Evolutionary conservation across 2,888 invertebrate genomes (phyloP).

Genomic region (Malacosoma neustria): DNA sequence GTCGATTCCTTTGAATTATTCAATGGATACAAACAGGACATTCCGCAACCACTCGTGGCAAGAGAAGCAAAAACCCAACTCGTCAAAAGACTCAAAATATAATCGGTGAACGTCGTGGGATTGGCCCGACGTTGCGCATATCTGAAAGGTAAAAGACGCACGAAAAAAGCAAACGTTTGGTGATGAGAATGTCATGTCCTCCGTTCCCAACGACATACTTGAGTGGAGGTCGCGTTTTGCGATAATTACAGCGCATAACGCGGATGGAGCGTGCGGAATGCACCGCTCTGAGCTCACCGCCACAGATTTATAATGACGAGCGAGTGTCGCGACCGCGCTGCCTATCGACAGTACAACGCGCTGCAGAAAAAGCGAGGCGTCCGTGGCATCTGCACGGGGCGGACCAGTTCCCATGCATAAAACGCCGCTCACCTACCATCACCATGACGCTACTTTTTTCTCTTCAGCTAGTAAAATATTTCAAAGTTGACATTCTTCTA

Average conservation of each 20-base stretch:
- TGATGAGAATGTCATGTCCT: conserved; percentile 74
- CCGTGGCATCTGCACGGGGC: conserved; percentile 47
- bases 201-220: conserved; percentile 72
- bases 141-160: conserved; percentile 38
- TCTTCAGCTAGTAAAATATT: conserved; percentile 65
- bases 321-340: conserved; percentile 53
- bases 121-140: conserved; percentile 42
- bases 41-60: conserved; percentile 55
- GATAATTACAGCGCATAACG: conserved; percentile 72
- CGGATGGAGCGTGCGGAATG: conserved; percentile 59
- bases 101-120: conserved; percentile 53
- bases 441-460: conserved; percentile 35
- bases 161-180: conserved; percentile 60
- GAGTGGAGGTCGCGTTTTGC: conserved; percentile 66
- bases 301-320: conserved; percentile 66
- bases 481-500: conserved; percentile 69
- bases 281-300: conserved; percentile 66
- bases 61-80: conserved; percentile 41
- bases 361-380: conserved; percentile 49
- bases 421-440: conserved; percentile 26
- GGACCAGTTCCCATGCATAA: conserved; percentile 48
- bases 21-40: conserved; percentile 66
- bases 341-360: conserved; percentile 44
- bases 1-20: conserved; percentile 69
- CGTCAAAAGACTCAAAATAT: conserved; percentile 41